Base-by-base conservation (phyloP, 2,113 vertebrate species). In the Nyctibius bracteatus region DNA sequence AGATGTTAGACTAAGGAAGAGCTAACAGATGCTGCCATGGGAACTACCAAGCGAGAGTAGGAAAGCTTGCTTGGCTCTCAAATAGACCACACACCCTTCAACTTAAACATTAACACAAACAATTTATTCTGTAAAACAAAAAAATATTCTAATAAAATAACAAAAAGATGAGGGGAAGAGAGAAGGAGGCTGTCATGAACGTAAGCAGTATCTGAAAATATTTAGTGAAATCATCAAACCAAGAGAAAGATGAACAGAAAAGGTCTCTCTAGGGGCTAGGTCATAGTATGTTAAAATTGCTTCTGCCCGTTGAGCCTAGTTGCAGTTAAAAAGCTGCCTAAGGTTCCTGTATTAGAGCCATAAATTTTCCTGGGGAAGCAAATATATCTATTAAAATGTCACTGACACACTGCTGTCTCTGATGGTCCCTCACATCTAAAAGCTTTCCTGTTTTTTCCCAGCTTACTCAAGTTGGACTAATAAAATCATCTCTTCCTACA, bases 291-390 rank as follows among this genome's bases (percentile, higher is more conserved):
- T 24, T 65, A 59, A 86, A 83, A 81, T 25, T 43, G 11, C 10
- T 83, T 80, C 43, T 73, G 58, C 24, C 37, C 90, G 71, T 75
- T 85, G 20, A 80, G 49, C 8, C 27, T 51, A 33, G 46, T n/a
- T 96, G 70, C 72, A 73, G 66, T 86, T 75, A 77, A 90, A 81
- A 94, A 70, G 54, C 91, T 62, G 65, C 81, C 63, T 80, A 59
- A 82, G 51, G n/a, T 89, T 70, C 44, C 61, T 24, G 28, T 39
- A 59, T 57, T 58, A 92, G 65, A 96, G 74, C 52, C 81, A 65
- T 35, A 88, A 75, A 63, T 90, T 93, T 94, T 93, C 83, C 89
- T 90, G 88, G 67, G 79, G 79, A 94, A 97, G 88, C 75, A 96
- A 92, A 90, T 83, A 67, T 9, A 90, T 79, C 84, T 79, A 68